phyloP scores from a whole-genome alignment of 2,888 invertebrate species.

The Eudemis profundana region DNA sequence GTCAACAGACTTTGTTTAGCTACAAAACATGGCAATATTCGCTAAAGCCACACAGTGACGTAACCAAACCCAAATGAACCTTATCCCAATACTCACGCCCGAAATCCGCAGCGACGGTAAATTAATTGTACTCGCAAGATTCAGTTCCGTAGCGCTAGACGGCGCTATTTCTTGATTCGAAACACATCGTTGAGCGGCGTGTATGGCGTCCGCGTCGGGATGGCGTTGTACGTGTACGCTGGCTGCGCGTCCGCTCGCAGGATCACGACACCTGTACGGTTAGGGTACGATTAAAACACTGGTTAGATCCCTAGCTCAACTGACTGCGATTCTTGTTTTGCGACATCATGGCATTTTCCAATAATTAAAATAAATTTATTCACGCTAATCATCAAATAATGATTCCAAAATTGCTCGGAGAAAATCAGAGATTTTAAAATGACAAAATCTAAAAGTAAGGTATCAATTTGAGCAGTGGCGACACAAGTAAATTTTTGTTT shows the following conservation, averaged over 20 bases:
- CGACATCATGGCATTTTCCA: background rate
- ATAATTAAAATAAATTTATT: too few species aligned
- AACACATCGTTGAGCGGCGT: conserved; percentile 81
- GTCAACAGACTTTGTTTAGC: too few species aligned
- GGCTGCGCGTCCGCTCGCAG: conserved; percentile 92
- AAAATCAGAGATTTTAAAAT: too few species aligned
- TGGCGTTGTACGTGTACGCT: conserved; percentile 74
- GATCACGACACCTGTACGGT: conserved; percentile 89
- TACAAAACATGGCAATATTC: background rate
- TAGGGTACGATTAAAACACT: conserved; percentile 39
- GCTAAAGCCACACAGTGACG: background rate
- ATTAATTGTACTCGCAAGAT: conserved; percentile 36
- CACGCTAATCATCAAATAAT: too few species aligned
- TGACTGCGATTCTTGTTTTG: background rate
- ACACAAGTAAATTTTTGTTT: too few species aligned
- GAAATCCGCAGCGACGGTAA: conserved; percentile 21
- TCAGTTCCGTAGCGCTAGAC: conserved; percentile 50
- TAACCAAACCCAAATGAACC: conserved; percentile 19
- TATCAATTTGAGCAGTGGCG: too few species aligned
- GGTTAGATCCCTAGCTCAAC: background rate
- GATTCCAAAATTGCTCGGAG: too few species aligned
- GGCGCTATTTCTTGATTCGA: conserved; percentile 72
- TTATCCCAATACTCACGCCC: conserved; percentile 13
- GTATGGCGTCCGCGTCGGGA: conserved; percentile 79
- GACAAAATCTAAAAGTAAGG: too few species aligned